Conservation (phyloP, 2,888 invertebrate genomes). For the Galerucella calmariensis region DNA sequence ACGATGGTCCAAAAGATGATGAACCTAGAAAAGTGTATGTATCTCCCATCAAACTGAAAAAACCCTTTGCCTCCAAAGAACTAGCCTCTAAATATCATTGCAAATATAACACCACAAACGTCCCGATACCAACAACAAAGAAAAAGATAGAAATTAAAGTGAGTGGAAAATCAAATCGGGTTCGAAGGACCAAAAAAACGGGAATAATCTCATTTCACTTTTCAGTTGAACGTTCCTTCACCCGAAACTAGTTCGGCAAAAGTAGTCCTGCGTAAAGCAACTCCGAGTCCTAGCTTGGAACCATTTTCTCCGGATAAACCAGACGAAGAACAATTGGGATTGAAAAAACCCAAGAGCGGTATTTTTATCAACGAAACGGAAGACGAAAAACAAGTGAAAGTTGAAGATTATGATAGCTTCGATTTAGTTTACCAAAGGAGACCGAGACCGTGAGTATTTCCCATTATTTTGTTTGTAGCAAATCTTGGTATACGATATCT, state of each 20-base stretch:
- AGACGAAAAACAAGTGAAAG: neutral
- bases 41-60: constrained; percentile 18
- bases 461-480: neutral
- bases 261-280: constrained; percentile 55
- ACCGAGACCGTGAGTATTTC: constrained; percentile 46
- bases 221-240: constrained; percentile 57
- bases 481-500: neutral
- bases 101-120: constrained; percentile 50
- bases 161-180: constrained; percentile 6
- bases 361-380: constrained; percentile 58
- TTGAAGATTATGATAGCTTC: constrained; percentile 54
- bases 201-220: neutral
- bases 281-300: constrained; percentile 52
- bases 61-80: neutral
- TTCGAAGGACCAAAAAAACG: neutral
- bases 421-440: constrained; percentile 53
- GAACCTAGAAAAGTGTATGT: constrained; percentile 49
- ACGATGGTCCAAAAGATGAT: constrained; percentile 34
- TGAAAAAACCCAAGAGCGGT: constrained; percentile 61
- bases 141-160: constrained; percentile 48
- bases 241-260: constrained; percentile 58
- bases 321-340: constrained; percentile 51
- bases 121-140: constrained; percentile 53
- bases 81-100: constrained; percentile 53
- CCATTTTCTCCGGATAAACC: constrained; percentile 56